Evolutionary conservation across 2,888 invertebrate genomes (phyloP), one percentile per base, ranked within the genome.

Genomic region (Ormyrus thymus): DNA sequence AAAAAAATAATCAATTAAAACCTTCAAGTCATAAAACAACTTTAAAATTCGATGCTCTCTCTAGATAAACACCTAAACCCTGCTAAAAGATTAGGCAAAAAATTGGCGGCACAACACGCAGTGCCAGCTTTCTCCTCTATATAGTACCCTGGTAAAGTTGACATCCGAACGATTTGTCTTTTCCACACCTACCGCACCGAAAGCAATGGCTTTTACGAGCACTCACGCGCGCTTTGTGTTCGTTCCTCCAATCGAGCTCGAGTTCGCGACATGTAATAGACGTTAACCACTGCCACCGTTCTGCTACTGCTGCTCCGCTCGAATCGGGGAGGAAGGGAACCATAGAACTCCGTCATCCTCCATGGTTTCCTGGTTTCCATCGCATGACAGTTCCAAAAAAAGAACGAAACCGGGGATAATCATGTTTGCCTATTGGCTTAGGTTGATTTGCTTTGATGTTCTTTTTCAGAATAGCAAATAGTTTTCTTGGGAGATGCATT

Each of bases 161-260:
- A 87, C 87, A 84, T 84, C 85, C 83, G 81, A 83, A 81, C 86
- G 86, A 87, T 87, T 87, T 86, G 86, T 87, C 86, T 87, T 87
- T 79, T 77, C 75, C 75, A 75, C 79, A 81, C 83, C 82, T 74
- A 62, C 74, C 13, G n/a, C 51, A 72, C 81, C 80, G 83, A 82
- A 81, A 81, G 73, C 68, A 62, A 62, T 78, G 81, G 81, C 83
- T 86, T 87, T 85, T 86, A 82, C 84, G 81, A 81, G 78, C 29
- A 29, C 29, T 29, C 29, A 29, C 29, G 29, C 75, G 78, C 48
- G 79, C 82, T 84, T 29, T 84, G 85, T 84, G 78, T 68, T 76
- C 74, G 77, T 70, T 82, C 81, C 82, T 81, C 86, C 84, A 85
- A 85, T 85, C 79, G 78, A 72, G 81, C 66, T 59, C 53, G 29